Evolutionary conservation across 1,140 invertebrate genomes (phyloP), one percentile per base, ranked within the genome.

Genomic region (Papilio polyxenes): DNA sequence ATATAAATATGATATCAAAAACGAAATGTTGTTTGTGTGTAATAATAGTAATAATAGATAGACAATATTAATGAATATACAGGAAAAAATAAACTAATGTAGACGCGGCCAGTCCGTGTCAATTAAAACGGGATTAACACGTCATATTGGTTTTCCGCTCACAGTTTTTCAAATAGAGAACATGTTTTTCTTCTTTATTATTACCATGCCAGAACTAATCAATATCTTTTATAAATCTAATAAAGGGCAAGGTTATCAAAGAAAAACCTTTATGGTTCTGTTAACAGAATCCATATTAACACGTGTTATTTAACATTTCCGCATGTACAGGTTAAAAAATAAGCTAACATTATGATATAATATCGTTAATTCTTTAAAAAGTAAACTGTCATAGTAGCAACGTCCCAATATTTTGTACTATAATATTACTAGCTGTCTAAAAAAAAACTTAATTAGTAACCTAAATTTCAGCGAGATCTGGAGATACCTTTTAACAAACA

Each of bases 221-320:
- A 23, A n/a, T 31, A 7, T 44, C 40, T 44, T 44, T 6, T 15
- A 69, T 69, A 69, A 69, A 69, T 37, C 65, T 37, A 69, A 69
- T 69, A 69, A 69, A 69, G 65, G 65, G 65, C 65, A 69, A 69
- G 65, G 65, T 69, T 69, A 69, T 69, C 65, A 69, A 65, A 69
- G 10, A 31, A 69, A 69, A 31, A 37, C 37, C 65, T 37, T 31
- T 40, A 69, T 69, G 23, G 65, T 69, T 69, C 37, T 69, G 65
- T 69, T 69, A 69, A 69, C 23, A 69, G 65, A 69, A 37, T 69
- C 11, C 13, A 69, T 37, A 69, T 69, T 69, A 37, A 69, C 65
- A 69, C 31, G 13, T 69, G 10, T 69, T 69, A 15, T 69, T 69
- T 37, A 31, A 69, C 31, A 69, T 69, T 69, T 69, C 65, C 65